Conservation (phyloP, 2,113 vertebrate genomes). For the Cyphomyrus plagiostoma region DNA sequence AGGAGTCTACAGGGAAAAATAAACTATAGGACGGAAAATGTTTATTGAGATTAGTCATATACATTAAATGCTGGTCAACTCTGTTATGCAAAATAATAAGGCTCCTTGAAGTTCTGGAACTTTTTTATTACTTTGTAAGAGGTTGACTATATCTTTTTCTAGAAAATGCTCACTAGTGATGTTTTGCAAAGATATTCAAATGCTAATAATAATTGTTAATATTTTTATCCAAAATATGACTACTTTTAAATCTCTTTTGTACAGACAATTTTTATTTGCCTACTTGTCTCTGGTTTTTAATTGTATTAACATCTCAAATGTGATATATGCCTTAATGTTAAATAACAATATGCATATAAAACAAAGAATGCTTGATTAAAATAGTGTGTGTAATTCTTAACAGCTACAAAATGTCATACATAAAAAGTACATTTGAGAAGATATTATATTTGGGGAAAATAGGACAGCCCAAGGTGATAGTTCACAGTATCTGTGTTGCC, state of each 20-base stretch:
- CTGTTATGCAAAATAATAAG: not conserved
- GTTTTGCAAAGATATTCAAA: not conserved
- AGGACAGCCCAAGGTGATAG: not conserved
- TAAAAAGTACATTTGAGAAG: not conserved
- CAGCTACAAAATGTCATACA: not conserved
- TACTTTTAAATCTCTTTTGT: constrained; percentile 1
- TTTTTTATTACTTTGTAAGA: not conserved
- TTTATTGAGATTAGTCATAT: not conserved
- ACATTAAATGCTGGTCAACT: not conserved
- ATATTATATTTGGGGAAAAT: not conserved
- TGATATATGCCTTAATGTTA: constrained; percentile 33
- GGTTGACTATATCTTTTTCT: not conserved
- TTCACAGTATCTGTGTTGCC: not conserved
- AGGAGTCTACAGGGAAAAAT: not conserved
- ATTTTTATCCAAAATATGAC: not conserved
- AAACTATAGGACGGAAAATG: not conserved
- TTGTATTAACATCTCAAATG: constrained; percentile 46
- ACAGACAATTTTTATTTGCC: constrained; percentile 19
- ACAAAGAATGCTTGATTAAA: constrained; percentile 47
- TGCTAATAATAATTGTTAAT: not conserved
- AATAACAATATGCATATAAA: constrained; percentile 42
- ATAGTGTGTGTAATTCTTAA: not conserved
- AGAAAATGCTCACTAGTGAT: not conserved
- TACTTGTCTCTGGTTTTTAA: constrained; percentile 23
- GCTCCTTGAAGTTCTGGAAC: not conserved